A percentile compares a stretch with the other conserved stretches of the same genome.
These are phyloP conservation scores for Beroe forskalii DNA, from an alignment of 37 sponge, comb jelly and placozoan genomes.

Conservation along the genomic window DNA sequence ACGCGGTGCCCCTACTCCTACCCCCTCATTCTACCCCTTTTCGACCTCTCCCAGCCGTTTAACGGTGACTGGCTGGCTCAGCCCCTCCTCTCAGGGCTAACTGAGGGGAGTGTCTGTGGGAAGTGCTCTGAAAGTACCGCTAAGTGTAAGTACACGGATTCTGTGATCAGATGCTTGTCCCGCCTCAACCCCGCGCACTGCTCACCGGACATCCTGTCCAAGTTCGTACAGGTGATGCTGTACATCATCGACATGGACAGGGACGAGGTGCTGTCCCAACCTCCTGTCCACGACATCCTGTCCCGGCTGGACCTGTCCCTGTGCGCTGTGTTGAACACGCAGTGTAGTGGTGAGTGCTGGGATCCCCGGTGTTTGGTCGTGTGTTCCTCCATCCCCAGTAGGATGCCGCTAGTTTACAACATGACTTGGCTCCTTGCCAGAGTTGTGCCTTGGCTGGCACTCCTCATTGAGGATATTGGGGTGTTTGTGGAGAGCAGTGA, in stretches of 20 bases:
- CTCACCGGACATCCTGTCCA: neutral
- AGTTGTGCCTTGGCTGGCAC: slow-evolving; percentile 3
- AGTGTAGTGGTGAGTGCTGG: neutral
- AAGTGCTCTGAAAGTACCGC: neutral
- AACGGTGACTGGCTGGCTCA: slow-evolving; percentile 31
- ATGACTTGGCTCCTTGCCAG: neutral
- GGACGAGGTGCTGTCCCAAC: neutral
- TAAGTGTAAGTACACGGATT: no score
- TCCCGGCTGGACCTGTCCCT: neutral
- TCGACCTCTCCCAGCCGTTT: slow-evolving; percentile 22
- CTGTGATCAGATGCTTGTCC: slow-evolving; percentile 7
- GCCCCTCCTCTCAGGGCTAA: neutral
- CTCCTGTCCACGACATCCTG: neutral
- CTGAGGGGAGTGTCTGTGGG: neutral
- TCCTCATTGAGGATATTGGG: neutral
- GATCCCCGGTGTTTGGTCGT: slow-evolving; percentile 28
- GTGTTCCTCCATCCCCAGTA: neutral
- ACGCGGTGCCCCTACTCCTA: neutral
- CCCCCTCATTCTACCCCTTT: slow-evolving; percentile 54
- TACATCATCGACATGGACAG: neutral
- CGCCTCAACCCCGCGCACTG: neutral
- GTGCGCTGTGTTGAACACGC: neutral
- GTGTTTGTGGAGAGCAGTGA: neutral
- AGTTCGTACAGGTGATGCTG: neutral
- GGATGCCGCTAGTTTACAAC: neutral